A percentile compares a stretch with the other conserved stretches of the same genome.
These are phyloP conservation scores for Xestobium rufovillosum DNA, from an alignment of 2,888 invertebrate genomes.

Conservation along the genomic window DNA sequence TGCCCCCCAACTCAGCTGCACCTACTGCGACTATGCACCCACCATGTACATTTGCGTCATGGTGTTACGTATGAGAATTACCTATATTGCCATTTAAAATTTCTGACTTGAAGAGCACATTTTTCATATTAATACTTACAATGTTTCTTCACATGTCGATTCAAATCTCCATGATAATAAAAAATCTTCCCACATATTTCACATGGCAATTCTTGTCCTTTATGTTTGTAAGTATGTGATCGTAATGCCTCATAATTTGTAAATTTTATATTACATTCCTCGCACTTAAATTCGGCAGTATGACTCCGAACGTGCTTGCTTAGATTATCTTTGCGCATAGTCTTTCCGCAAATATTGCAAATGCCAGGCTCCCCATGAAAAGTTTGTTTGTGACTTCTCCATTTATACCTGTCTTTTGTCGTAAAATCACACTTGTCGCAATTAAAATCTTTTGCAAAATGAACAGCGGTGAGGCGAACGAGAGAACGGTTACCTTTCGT, in stretches of 20 bases:
- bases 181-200: slow-evolving; percentile 32
- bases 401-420: slow-evolving; percentile 25
- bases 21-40: no score
- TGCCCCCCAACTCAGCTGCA: no score
- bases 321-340: slow-evolving; percentile 31
- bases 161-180: slow-evolving; percentile 31
- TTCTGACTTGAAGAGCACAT: no score
- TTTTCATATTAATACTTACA: no score
- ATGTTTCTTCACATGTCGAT: slow-evolving; percentile 30
- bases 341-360: slow-evolving; percentile 35
- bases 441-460: slow-evolving; percentile 20
- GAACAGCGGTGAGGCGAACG: no score
- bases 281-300: slow-evolving; percentile 28
- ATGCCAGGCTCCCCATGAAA: slow-evolving; percentile 28
- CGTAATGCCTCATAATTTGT: slow-evolving; percentile 34
- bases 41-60: no score
- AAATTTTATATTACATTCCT: slow-evolving; percentile 30
- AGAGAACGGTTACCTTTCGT: no score
- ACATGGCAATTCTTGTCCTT: slow-evolving; percentile 28
- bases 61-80: no score
- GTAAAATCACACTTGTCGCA: slow-evolving; percentile 28
- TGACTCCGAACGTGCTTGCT: slow-evolving; percentile 31
- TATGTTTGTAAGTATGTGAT: slow-evolving; percentile 30
- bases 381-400: slow-evolving; percentile 27
- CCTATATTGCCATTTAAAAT: no score